A percentile compares a stretch with the other conserved stretches of the same genome.
Conservation (phyloP, 2,888 invertebrate species). For the Hermaeophaga mercurialis region DNA sequence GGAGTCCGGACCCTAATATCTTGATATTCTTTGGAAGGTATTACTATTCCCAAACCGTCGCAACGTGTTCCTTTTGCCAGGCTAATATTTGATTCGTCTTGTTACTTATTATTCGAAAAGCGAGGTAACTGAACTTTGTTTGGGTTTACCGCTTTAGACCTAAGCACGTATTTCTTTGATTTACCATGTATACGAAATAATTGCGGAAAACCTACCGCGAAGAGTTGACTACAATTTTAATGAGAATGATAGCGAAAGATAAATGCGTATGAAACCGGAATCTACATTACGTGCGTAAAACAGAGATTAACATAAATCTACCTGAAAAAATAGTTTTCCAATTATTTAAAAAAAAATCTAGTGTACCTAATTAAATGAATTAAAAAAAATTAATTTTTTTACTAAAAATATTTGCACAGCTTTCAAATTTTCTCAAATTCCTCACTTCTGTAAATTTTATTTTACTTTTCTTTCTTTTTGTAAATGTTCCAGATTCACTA, state of each 20-base stretch:
- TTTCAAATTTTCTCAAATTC: too few species aligned
- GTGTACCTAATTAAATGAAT: too few species aligned
- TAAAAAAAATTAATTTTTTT: too few species aligned
- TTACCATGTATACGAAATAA: background rate
- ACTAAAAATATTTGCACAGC: too few species aligned
- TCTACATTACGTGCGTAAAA: too few species aligned
- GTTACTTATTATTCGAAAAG: conserved; percentile 13
- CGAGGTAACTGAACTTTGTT: conserved; percentile 10
- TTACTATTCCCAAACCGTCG: conserved; percentile 14
- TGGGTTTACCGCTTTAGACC: conserved; percentile 7
- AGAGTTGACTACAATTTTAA: background rate
- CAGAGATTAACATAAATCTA: too few species aligned
- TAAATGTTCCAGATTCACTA: too few species aligned
- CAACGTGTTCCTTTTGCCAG: conserved; percentile 6
- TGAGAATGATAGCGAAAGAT: background rate
- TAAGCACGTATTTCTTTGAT: conserved; percentile 10
- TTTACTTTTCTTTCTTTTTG: too few species aligned
- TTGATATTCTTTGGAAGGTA: conserved; percentile 1
- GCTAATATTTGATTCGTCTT: conserved; percentile 15
- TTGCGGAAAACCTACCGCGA: background rate
- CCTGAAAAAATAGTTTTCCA: too few species aligned
- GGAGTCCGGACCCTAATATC: conserved; percentile 1
- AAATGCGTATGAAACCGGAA: too few species aligned
- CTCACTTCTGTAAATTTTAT: too few species aligned
- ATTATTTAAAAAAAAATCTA: too few species aligned